Evolutionary conservation across 1,140 invertebrate species (phyloP).

Genomic region (Metopolophium dirhodum): DNA sequence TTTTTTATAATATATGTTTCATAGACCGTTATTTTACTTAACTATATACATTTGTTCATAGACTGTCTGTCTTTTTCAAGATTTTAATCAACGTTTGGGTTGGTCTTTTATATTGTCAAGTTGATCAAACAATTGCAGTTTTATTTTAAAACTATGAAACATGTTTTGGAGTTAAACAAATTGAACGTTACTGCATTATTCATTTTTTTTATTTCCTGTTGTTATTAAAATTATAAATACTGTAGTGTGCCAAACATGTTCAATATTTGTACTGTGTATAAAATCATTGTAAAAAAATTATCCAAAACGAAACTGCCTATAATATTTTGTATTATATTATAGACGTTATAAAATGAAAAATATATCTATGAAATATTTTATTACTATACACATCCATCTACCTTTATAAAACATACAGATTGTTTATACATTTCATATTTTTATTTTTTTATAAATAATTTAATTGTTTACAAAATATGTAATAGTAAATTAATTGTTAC

Average conservation of each 20-base stretch:
- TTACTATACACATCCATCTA: not conserved
- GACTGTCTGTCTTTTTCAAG: not conserved
- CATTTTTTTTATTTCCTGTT: conserved; percentile 30
- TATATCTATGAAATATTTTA: not conserved
- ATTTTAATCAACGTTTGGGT: not conserved
- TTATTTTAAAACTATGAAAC: not conserved
- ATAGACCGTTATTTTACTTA: not conserved
- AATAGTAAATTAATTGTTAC: not conserved
- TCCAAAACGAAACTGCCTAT: not conserved
- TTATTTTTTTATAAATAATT: not conserved
- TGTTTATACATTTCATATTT: not conserved
- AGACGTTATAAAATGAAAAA: not conserved
- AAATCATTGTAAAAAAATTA: not conserved
- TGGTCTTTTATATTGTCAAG: not conserved
- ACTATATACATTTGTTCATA: not conserved
- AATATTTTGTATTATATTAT: not conserved
- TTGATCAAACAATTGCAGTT: not conserved
- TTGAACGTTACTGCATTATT: not conserved
- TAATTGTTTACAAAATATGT: not conserved
- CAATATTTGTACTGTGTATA: not conserved
- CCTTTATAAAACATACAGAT: not conserved
- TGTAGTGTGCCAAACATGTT: not conserved
- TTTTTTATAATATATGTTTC: not conserved
- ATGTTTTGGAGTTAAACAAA: not conserved
- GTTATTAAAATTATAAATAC: not conserved